Conservation (phyloP, 2,888 invertebrate genomes). For the Drosophila leonis region DNA sequence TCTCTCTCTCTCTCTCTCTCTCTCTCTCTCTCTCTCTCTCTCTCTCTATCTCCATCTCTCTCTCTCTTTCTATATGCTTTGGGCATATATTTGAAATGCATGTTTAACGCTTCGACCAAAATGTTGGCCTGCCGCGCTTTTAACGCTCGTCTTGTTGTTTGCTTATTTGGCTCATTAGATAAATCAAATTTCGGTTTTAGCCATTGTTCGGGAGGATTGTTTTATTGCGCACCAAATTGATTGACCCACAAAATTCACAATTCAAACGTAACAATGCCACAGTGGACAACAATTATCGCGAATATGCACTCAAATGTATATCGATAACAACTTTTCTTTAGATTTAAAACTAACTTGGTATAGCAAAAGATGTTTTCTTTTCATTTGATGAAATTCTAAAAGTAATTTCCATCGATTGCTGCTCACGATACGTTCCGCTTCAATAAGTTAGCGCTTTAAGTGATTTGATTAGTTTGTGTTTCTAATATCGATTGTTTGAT, state of each 20-base stretch:
- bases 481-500: too few species aligned
- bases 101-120: constrained; percentile 27
- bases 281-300: not conserved
- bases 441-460: not conserved
- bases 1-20: not conserved
- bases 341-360: not conserved
- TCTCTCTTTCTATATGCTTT: not conserved
- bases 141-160: constrained; percentile 19
- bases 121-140: constrained; percentile 13
- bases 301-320: not conserved
- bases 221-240: constrained; percentile 61
- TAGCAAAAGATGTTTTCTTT: too few species aligned
- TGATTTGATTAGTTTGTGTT: too few species aligned
- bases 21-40: not conserved
- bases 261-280: constrained; percentile 27
- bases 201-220: constrained; percentile 51
- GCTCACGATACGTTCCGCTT: not conserved
- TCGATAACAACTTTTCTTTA: not conserved
- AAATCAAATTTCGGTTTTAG: constrained; percentile 31
- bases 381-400: not conserved
- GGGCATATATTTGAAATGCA: constrained; percentile 33
- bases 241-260: constrained; percentile 60
- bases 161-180: constrained; percentile 56
- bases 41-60: not conserved
- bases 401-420: not conserved